Percentiles rank a stretch among this genome's conserved stretches.
Conservation (phyloP, 2,113 vertebrate genomes). For the Mastomys natalensis region DNA sequence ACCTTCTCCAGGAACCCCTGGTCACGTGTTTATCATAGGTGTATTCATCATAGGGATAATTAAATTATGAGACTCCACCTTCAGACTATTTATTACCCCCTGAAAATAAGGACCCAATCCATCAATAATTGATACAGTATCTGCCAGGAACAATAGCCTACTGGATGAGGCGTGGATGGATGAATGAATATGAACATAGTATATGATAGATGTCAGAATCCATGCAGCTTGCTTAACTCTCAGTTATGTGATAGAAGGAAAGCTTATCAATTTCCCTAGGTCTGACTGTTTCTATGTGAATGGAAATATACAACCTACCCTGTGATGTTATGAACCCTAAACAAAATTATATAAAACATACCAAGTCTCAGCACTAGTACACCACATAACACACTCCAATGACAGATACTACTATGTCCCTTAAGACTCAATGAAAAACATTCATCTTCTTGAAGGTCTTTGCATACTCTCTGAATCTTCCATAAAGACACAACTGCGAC, state of each 20-base stretch:
- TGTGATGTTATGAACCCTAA: conserved; percentile 4
- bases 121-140: not conserved
- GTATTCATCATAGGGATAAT: not conserved
- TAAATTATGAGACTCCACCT: not conserved
- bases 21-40: not conserved
- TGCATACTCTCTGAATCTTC: not conserved
- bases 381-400: not conserved
- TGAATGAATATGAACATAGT: not conserved
- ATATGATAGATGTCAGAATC: not conserved
- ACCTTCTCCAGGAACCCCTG: not conserved
- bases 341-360: not conserved
- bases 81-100: too few species aligned
- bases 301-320: not conserved
- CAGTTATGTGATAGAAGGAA: not conserved
- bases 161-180: not conserved
- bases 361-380: not conserved
- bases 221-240: not conserved
- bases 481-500: not conserved
- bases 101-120: not conserved
- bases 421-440: not conserved
- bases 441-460: not conserved
- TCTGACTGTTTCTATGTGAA: not conserved
- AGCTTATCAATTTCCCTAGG: not conserved
- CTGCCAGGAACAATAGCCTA: not conserved
- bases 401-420: not conserved